Evolutionary conservation across 2,888 invertebrate species (phyloP), one percentile per base, ranked within the genome.

Genomic region (Nemotelus nigrinus): DNA sequence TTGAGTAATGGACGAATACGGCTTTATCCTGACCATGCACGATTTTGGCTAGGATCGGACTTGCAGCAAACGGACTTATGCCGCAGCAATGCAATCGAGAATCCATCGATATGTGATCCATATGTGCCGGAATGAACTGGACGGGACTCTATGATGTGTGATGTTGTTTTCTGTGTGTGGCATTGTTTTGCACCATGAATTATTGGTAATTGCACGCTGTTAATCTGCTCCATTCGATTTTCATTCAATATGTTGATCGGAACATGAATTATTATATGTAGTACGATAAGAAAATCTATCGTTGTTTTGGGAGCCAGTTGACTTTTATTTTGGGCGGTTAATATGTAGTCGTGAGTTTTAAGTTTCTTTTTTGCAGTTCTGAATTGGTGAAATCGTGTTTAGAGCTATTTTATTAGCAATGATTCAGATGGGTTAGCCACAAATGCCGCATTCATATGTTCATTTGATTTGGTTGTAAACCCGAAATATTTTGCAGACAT

Each of bases 1-100:
- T 71, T 76, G 79, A 77, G 65, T 77, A 79, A 68, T 76, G 65
- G 39, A 50, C 60, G 74, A 63, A 74, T 74, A 74, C 43, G 47
- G 70, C 25, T 70, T 63, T 78, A 65, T 64, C 70, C 70, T 63
- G 71, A 48, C 10, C 41, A n/a, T 8, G 41, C 68, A 45, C 10
- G 72, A 55, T 55, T 50, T 70, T 41, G 65, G 8, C 65, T 65
- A 65, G 65, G 65, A 65, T 44, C 60, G 41, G 41, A 60, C 60
- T 60, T 43, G 50, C 5, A 25, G 63, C 63, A 25, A 63, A 63
- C 43, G 7, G 63, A 0, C 5, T 3, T 1, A 43, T 25, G 25
- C 39, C 63, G 7, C 63, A 39, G 43, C 39, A 39, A 25, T 25
- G 25, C 25, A 25, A 25, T 25, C 25, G 25, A 25, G 25, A 25